phyloP scores from a whole-genome alignment of 2,888 invertebrate genomes.

The Cerastoderma edule region DNA sequence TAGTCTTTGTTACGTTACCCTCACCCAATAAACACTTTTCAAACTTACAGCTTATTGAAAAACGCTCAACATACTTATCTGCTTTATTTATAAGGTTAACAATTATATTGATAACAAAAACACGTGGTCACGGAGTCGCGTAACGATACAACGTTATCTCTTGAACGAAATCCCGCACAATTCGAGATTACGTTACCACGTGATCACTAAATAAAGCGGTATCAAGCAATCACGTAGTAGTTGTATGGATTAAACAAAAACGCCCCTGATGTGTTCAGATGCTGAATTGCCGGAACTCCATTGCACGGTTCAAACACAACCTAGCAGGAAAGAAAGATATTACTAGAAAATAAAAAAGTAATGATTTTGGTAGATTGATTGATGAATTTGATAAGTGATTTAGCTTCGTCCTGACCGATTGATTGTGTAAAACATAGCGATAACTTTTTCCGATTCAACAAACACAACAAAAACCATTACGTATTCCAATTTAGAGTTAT shows the following conservation, averaged over 20 bases:
- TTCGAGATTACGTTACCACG: too few species aligned
- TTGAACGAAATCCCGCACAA: too few species aligned
- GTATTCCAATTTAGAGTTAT: neutral
- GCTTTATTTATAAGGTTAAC: too few species aligned
- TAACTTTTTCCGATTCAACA: neutral
- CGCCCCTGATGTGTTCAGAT: neutral
- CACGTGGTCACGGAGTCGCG: too few species aligned
- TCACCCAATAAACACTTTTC: too few species aligned
- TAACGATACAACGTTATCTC: too few species aligned
- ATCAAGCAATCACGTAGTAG: neutral
- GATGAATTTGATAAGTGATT: neutral
- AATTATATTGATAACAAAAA: too few species aligned
- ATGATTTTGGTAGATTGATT: neutral
- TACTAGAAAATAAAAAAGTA: neutral
- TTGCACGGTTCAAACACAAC: constrained; percentile 10
- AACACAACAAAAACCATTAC: neutral
- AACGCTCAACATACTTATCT: too few species aligned
- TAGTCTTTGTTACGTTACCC: too few species aligned
- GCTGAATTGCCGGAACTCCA: constrained; percentile 2
- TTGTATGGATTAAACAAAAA: constrained; percentile 10
- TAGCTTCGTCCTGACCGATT: neutral
- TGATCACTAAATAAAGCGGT: too few species aligned
- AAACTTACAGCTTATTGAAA: too few species aligned
- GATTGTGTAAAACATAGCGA: neutral
- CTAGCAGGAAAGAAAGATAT: neutral